Evolutionary conservation across 2,888 invertebrate species (phyloP).

Genomic region (Cepaea hortensis): DNA sequence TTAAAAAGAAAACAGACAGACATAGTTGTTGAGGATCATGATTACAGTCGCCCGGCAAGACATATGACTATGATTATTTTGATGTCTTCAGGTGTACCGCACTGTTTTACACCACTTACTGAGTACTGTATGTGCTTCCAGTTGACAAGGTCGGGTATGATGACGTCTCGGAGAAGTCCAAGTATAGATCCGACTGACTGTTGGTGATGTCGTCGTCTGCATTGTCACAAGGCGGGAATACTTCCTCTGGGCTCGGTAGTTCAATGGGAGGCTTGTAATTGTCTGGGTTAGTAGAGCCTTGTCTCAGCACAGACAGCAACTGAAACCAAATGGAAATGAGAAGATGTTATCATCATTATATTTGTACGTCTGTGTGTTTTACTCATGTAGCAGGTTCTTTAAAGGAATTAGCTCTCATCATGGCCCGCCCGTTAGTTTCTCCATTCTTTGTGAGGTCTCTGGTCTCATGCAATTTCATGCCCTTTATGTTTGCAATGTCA

Average conservation of each 20-base stretch:
- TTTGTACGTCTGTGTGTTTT: neutral
- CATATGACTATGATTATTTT: too few species aligned
- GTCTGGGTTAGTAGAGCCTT: neutral
- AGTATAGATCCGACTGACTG: neutral
- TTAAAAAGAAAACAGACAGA: too few species aligned
- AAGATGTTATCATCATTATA: neutral
- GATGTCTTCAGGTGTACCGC: too few species aligned
- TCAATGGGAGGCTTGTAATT: neutral
- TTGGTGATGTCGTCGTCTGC: conserved; percentile 19
- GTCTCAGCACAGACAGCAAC: neutral
- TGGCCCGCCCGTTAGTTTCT: too few species aligned
- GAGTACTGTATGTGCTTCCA: neutral
- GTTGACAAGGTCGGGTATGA: neutral
- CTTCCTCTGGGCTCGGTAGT: conserved; percentile 6
- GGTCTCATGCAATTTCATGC: too few species aligned
- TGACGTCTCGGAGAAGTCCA: neutral
- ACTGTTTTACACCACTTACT: neutral
- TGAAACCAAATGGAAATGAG: neutral
- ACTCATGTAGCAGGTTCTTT: neutral
- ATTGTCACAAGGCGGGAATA: neutral
- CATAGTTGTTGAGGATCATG: too few species aligned
- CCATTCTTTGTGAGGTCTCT: too few species aligned
- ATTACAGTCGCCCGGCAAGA: too few species aligned
- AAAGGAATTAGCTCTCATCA: too few species aligned
- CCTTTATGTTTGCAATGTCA: too few species aligned